A percentile compares a stretch with the other conserved stretches of the same genome.
Evolutionary conservation across 2,113 vertebrate genomes (phyloP).

Genomic region (Thomomys bottae): DNA sequence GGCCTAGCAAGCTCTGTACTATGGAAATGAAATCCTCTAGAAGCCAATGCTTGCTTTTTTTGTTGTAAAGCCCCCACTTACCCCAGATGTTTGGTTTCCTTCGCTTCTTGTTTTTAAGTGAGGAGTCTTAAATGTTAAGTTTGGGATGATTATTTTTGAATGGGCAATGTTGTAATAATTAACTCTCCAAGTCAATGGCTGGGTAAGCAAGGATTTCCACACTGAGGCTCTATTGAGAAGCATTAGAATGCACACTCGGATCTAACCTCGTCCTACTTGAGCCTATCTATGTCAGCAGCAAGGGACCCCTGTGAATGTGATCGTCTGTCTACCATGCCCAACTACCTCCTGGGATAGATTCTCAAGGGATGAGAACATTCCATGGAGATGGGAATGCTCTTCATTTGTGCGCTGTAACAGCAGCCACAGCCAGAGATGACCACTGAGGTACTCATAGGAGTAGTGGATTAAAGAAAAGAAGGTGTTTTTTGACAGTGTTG

Average conservation of each 20-base stretch:
- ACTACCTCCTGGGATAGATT: neutral
- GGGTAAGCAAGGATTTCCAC: neutral
- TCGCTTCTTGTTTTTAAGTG: slow-evolving; percentile 25
- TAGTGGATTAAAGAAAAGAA: neutral
- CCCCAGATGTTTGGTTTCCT: neutral
- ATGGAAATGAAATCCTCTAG: neutral
- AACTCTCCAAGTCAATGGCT: neutral
- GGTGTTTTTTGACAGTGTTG: no score
- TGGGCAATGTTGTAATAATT: neutral
- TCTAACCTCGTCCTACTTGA: accelerated
- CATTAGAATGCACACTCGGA: neutral
- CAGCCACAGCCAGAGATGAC: neutral
- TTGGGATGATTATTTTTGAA: neutral
- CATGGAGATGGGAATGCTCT: neutral
- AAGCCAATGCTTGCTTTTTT: neutral
- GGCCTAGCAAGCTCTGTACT: neutral
- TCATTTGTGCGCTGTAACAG: neutral
- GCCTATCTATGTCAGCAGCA: neutral
- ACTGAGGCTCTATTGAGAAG: neutral
- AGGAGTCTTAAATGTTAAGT: neutral
- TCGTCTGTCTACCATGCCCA: no score
- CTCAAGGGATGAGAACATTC: neutral
- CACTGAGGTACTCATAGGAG: neutral
- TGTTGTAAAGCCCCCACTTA: neutral
- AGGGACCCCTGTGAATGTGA: neutral